These are phyloP conservation scores for Charina bottae DNA, from an alignment of 2,113 vertebrate genomes.

Conservation along the genomic window DNA sequence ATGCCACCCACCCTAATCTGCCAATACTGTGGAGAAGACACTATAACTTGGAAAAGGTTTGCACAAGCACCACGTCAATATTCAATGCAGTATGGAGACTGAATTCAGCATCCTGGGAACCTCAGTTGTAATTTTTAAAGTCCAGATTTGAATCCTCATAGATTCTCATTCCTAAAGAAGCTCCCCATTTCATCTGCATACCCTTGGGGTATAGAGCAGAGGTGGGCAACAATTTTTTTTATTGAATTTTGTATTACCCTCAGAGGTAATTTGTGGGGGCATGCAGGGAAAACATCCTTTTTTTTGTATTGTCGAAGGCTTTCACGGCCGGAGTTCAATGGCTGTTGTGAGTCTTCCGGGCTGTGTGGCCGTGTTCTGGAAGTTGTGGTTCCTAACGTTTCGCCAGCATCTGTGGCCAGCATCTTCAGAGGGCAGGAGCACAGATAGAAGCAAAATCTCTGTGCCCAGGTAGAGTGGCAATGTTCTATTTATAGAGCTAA, in stretches of 20 bases:
- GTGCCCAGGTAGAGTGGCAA: too few relatives aligned
- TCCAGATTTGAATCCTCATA: not conserved
- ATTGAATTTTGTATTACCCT: not conserved
- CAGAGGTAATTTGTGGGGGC: not conserved
- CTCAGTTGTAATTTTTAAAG: not conserved
- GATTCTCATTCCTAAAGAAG: not conserved
- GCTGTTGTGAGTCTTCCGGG: too few relatives aligned
- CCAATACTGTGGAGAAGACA: not conserved
- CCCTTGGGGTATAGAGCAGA: not conserved
- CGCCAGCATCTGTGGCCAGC: too few relatives aligned
- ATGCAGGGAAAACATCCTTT: not conserved
- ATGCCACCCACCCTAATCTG: not conserved
- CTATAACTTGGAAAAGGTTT: not conserved
- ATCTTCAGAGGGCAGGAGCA: too few relatives aligned
- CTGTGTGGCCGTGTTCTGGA: too few relatives aligned
- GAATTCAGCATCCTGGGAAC: not conserved
- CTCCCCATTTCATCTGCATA: not conserved
- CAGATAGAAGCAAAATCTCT: too few relatives aligned
- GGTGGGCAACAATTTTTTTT: not conserved
- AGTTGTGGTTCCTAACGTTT: too few relatives aligned
- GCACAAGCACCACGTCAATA: not conserved
- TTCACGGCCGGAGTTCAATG: too few relatives aligned
- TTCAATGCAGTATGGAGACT: not conserved
- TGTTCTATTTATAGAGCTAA: too few relatives aligned
- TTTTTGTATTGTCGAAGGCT: too few relatives aligned